Percentiles rank a stretch among this genome's conserved stretches.
Conservation (phyloP, 30 jellyfish, hydroid and myxozoan genomes). For the Aurelia coerulea region DNA sequence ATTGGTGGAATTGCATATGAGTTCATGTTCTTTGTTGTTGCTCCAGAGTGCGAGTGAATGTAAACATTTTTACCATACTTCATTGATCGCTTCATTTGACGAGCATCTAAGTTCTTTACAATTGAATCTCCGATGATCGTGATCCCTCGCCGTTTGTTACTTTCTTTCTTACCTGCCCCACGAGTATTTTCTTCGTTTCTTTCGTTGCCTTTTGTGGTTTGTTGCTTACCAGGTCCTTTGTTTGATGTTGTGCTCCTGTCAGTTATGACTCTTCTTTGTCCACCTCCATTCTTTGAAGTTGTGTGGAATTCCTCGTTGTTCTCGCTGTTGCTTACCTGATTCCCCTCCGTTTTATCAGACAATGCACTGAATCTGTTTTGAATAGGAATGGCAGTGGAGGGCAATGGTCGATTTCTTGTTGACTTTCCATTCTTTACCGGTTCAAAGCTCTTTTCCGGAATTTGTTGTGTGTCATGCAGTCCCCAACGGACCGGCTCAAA, state of each 20-base stretch:
- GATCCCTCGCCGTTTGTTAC: neutral
- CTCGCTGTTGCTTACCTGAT: slow-evolving; percentile 25
- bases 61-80: slow-evolving; percentile 5
- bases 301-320: neutral
- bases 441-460: neutral
- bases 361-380: slow-evolving; percentile 29
- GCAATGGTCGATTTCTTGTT: slow-evolving; percentile 31
- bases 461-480: too few relatives aligned
- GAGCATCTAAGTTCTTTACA: too few relatives aligned
- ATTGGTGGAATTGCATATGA: slow-evolving; percentile 17
- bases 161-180: neutral
- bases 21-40: too few relatives aligned
- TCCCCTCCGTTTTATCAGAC: slow-evolving; percentile 12
- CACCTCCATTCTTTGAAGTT: slow-evolving; percentile 20
- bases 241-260: too few relatives aligned
- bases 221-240: slow-evolving; percentile 6
- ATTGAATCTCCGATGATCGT: slow-evolving; percentile 6
- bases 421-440: slow-evolving; percentile 29
- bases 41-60: slow-evolving; percentile 10
- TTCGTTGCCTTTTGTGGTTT: too few relatives aligned
- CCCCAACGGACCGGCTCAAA: too few relatives aligned
- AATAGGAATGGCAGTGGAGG: slow-evolving; percentile 28
- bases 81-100: too few relatives aligned
- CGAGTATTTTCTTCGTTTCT: neutral
- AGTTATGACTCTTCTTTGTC: neutral